Evolutionary conservation across 2,797 vertebrate species (phyloP).

Genomic region (Stomatorhinus walkeri): DNA sequence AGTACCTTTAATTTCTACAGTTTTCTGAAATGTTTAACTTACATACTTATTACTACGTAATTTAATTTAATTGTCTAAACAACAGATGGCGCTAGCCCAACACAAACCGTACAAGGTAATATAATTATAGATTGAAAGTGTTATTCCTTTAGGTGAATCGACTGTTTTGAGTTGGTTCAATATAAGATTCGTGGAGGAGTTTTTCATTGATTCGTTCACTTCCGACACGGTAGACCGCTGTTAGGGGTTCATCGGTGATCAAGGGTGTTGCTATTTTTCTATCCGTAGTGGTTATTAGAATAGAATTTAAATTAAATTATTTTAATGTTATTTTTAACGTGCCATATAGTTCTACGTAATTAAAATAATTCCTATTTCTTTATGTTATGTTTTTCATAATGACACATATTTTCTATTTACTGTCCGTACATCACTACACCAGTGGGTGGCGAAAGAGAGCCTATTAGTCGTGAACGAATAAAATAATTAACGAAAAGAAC

Average conservation of each 20-base stretch:
- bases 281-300: neutral
- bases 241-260: neutral
- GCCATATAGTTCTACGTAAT: neutral
- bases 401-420: neutral
- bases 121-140: neutral
- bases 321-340: neutral
- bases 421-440: neutral
- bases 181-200: neutral
- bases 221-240: neutral
- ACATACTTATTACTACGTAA: neutral
- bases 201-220: neutral
- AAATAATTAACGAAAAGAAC: neutral
- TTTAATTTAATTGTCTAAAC: neutral
- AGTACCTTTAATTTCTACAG: neutral
- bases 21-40: neutral
- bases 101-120: neutral
- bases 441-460: neutral
- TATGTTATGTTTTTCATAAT: neutral
- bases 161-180: neutral
- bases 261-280: neutral
- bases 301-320: neutral
- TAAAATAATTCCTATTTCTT: neutral
- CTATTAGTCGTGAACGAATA: neutral
- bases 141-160: neutral
- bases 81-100: neutral